Base-by-base conservation (phyloP, 1,140 invertebrate species). In the Drosophila trapezifrons region DNA sequence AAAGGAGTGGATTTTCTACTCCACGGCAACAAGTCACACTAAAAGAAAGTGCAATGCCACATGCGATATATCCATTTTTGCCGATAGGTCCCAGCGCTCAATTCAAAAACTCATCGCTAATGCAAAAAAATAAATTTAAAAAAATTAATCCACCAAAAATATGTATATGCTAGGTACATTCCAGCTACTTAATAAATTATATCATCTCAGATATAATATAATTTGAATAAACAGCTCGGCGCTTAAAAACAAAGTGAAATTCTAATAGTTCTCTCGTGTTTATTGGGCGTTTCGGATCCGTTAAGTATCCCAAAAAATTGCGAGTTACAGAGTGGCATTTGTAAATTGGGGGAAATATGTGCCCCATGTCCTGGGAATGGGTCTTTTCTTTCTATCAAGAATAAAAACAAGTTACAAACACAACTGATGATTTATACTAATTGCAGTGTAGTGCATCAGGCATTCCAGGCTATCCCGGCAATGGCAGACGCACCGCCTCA, bases 401-500 rank as follows among this genome's bases (percentile, higher is more conserved):
- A 70, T 80, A 89, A 75, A 89, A 87, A 87, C 76, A 83, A 83
- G 75, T 56, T 72, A 76, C 54, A 87, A 85, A 86, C 75, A 86
- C 58, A 73, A 87, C 83, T 87, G 64, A 84, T 63, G 79, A 87
- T 89, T 87, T 87, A 65, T 71, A 74, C 84, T 84, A 84, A 73
- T 65, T 79, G 54, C 43, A 63, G 51, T 42, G 52, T 32, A 22
- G 25, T 35, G 49, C 58, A 56, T 20, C 35, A 20, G 47, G 25
- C 20, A 42, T 59, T 29, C 8, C 22, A 29, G 29, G 56, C 59
- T 78, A 78, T 69, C 37, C 62, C 75, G 97, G 97, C 94, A 98
- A 94, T 93, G 97, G 97, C 94, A 98, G 95, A 93, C 95, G 94
- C 25, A 98, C 90, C 40, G 94, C 92, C 89, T 98, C 96, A 55